phyloP scores from a whole-genome alignment of 2,888 invertebrate genomes.

The Cheilosia vulpina region DNA sequence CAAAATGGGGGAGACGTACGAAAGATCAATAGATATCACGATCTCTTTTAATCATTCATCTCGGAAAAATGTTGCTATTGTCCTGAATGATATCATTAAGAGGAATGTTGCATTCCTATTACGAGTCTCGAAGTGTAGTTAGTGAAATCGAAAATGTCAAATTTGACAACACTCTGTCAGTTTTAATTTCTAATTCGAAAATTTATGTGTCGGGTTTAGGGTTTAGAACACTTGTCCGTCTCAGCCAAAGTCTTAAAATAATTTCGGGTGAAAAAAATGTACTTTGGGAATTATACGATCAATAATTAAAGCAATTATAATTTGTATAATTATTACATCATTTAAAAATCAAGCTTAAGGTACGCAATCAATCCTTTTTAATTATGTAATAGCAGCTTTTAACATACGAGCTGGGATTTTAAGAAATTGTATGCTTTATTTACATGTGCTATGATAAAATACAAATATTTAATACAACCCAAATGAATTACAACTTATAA shows the following conservation, averaged over 20 bases:
- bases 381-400: slow-evolving; percentile 54
- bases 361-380: slow-evolving; percentile 14
- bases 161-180: slow-evolving; percentile 45
- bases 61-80: neutral
- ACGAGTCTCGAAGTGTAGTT: slow-evolving; percentile 30
- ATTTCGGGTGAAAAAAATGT: slow-evolving; percentile 42
- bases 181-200: slow-evolving; percentile 53
- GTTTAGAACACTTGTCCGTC: neutral
- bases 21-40: too few species aligned
- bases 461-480: too few species aligned
- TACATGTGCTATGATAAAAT: too few species aligned
- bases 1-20: too few species aligned
- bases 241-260: slow-evolving; percentile 1
- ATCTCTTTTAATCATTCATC: too few species aligned
- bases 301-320: slow-evolving; percentile 15
- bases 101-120: neutral
- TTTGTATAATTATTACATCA: slow-evolving; percentile 36
- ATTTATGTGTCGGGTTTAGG: slow-evolving; percentile 35
- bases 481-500: too few species aligned
- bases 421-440: too few species aligned
- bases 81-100: neutral
- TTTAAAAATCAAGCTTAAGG: slow-evolving; percentile 46
- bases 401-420: neutral
- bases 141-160: slow-evolving; percentile 12
- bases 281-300: slow-evolving; percentile 21